A percentile compares a stretch with the other conserved stretches of the same genome.
These are phyloP conservation scores for Schizaphis graminum DNA, from an alignment of 2,888 invertebrate species.

Conservation along the genomic window DNA sequence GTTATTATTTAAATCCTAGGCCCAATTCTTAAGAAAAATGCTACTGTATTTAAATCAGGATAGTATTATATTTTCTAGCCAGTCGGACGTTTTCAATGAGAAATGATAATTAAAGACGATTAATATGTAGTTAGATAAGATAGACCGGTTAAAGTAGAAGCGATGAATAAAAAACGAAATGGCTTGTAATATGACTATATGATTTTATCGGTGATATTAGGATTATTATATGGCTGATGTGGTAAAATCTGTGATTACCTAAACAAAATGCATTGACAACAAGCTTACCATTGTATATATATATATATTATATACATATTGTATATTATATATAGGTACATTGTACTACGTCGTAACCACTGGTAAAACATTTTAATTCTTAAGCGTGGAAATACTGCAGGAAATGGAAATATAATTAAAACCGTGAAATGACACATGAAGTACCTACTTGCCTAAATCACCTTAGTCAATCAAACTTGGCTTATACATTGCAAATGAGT, in stretches of 20 bases:
- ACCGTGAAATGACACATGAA: too few species aligned
- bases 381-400: too few species aligned
- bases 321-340: too few species aligned
- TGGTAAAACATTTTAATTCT: neutral
- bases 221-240: neutral
- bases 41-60: neutral
- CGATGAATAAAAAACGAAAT: neutral
- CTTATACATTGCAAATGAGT: too few species aligned
- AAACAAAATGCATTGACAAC: neutral
- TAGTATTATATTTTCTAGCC: neutral
- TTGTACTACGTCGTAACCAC: accelerated
- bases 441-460: too few species aligned
- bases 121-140: neutral
- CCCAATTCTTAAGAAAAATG: neutral
- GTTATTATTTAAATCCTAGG: neutral
- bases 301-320: too few species aligned
- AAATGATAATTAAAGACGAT: neutral
- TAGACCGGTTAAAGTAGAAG: neutral
- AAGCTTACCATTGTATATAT: neutral
- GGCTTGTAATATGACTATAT: neutral
- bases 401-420: too few species aligned
- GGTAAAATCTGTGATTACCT: neutral
- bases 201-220: neutral
- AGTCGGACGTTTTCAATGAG: neutral
- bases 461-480: too few species aligned